These are phyloP conservation scores for Macropus fuliginosus DNA, from an alignment of 2,797 vertebrate genomes.

Conservation along the genomic window DNA sequence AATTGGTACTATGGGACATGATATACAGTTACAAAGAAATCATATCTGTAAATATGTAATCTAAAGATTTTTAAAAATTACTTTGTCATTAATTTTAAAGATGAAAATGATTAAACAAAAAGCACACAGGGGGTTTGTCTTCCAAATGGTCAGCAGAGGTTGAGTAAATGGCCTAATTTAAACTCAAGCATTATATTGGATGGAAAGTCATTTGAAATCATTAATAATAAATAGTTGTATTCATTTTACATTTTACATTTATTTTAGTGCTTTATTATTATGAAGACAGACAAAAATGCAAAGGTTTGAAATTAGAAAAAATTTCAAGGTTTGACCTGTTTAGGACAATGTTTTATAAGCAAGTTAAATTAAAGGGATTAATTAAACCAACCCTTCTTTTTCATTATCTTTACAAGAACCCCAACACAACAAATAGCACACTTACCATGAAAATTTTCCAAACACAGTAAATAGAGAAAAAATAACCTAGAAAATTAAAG, in stretches of 20 bases:
- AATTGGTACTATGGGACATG: neutral
- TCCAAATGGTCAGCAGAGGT: conserved; percentile 1
- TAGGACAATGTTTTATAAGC: neutral
- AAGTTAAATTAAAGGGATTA: conserved; percentile 4
- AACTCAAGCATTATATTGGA: neutral
- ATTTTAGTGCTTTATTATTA: conserved; percentile 2
- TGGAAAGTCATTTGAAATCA: conserved; percentile 1
- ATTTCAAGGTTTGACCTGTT: neutral
- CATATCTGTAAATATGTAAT: neutral
- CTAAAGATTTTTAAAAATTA: conserved; percentile 28
- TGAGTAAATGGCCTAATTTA: neutral
- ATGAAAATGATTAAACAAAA: conserved; percentile 22
- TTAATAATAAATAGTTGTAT: conserved; percentile 29
- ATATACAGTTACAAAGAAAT: neutral
- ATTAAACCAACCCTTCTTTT: neutral
- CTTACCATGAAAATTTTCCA: conserved; percentile 99
- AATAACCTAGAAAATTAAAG: conserved; percentile 98
- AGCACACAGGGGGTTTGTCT: conserved; percentile 1
- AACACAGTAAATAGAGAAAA: conserved; percentile 99
- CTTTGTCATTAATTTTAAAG: conserved; percentile 16
- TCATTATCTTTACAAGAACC: neutral
- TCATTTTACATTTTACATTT: conserved; percentile 1
- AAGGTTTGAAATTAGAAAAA: neutral
- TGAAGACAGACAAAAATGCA: neutral
- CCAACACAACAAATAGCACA: conserved; percentile 56